Percentiles rank a stretch among this genome's conserved stretches.
phyloP scores from a whole-genome alignment of 2,113 vertebrate genomes.

The Cinclus mexicanus region DNA sequence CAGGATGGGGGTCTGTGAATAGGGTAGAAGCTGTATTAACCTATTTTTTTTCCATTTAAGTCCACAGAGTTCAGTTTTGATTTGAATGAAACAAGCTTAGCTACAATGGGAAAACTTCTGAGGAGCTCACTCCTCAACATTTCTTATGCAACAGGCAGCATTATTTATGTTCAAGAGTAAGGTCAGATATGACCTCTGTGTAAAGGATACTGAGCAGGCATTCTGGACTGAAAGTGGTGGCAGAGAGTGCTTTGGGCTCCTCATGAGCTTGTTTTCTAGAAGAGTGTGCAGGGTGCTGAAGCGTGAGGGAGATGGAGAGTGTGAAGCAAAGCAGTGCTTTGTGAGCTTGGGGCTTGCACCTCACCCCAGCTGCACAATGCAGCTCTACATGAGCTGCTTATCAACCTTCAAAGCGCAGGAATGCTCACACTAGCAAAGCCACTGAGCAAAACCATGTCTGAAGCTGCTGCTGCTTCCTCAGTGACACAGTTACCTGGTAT shows the following conservation, averaged over 20 bases:
- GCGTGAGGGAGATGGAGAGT: rapidly evolving
- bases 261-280: neutral
- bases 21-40: neutral
- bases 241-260: neutral
- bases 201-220: neutral
- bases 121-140: neutral
- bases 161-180: neutral
- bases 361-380: rapidly evolving
- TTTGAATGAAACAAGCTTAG: neutral
- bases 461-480: neutral
- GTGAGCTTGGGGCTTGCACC: neutral
- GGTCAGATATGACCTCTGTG: neutral
- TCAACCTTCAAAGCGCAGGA: neutral
- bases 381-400: neutral
- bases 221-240: neutral
- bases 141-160: neutral
- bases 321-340: rapidly evolving
- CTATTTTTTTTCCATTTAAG: neutral
- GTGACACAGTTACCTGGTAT: neutral
- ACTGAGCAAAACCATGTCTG: neutral
- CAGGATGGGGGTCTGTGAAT: neutral
- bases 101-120: neutral
- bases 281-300: neutral
- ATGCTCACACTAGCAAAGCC: neutral
- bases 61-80: neutral